phyloP scores from a whole-genome alignment of 2,888 invertebrate species.

The Caenorhabditis plicata region DNA sequence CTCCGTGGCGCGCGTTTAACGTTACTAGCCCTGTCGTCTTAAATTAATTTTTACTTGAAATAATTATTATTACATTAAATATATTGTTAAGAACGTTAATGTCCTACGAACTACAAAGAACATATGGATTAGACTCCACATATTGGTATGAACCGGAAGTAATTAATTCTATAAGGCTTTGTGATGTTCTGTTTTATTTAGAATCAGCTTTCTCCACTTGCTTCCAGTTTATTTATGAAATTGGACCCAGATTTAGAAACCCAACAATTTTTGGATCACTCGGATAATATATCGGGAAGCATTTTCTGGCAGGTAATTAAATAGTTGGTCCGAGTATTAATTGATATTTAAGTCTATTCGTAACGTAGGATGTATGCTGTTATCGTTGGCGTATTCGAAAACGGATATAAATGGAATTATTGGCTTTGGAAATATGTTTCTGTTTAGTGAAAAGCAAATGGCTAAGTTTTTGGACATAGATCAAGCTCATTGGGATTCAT shows the following conservation, averaged over 20 bases:
- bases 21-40: neutral
- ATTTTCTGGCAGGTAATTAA: slow-evolving; percentile 43
- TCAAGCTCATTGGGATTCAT: slow-evolving; percentile 22
- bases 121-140: slow-evolving; percentile 14
- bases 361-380: slow-evolving; percentile 80
- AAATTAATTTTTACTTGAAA: neutral
- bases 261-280: slow-evolving; percentile 45
- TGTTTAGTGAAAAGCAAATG: slow-evolving; percentile 83
- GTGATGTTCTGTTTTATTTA: slow-evolving; percentile 1
- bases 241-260: slow-evolving; percentile 31
- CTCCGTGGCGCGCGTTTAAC: slow-evolving; percentile 1
- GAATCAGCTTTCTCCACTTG: slow-evolving; percentile 2
- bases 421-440: slow-evolving; percentile 85
- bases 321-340: no score
- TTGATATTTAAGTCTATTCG: slow-evolving; percentile 82
- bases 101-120: slow-evolving; percentile 14
- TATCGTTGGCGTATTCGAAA: slow-evolving; percentile 87
- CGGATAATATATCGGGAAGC: slow-evolving; percentile 31
- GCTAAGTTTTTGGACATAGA: slow-evolving; percentile 71
- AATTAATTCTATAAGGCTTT: neutral
- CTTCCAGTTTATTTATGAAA: slow-evolving; percentile 7
- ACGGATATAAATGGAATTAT: slow-evolving; percentile 88
- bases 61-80: neutral
- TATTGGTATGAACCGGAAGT: slow-evolving; percentile 30
- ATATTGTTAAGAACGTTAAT: neutral